Evolutionary conservation across 1,140 invertebrate genomes (phyloP), one percentile per base, ranked within the genome.

Genomic region (Drosophila teissieri): DNA sequence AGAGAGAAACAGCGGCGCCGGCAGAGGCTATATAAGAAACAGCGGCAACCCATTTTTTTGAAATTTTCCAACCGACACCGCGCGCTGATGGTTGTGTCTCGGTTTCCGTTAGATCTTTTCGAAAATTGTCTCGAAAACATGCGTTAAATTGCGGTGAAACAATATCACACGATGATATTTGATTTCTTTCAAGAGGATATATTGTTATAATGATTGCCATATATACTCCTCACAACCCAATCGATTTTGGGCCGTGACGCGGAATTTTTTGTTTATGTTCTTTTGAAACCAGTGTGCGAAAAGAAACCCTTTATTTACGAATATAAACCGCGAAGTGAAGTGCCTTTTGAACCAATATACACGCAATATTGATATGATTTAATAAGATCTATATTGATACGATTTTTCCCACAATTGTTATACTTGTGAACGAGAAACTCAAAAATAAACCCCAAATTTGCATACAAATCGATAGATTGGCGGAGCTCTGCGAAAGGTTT

Each of bases 191-290:
- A 15, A 10, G 24, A 11, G 48, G 31, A 51, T 34, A 51, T 51
- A 51, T 51, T 31, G 4, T 17, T 36, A 36, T 17, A 15, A 19
- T 52, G 49, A 36, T 31, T 36, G 27, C 10, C 11, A 12, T 12
- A 17, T 34, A 51, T 17, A 51, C n/a, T 51, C 27, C n/a, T 11
- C 15, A 34, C 48, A 40, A 39, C 15, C 37, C 54, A 36, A 60
- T 31, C 19, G 12, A 27, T 58, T 58, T 12, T 48, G 46, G n/a
- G 24, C n/a, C 48, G 27, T 51, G 48, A 34, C n/a, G 48, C 48
- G 48, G 48, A 27, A 51, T 69, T 69, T 63, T 64, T 67, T 67
- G 22, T 65, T 60, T 60, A 15, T 60, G 34, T 63, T 63, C 22
- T 67, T 44, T 42, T 42, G 37, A 24, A 56, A 27, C 11, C 48